These are phyloP conservation scores for Eira barbara DNA, from an alignment of 2,113 vertebrate genomes.

Conservation along the genomic window DNA sequence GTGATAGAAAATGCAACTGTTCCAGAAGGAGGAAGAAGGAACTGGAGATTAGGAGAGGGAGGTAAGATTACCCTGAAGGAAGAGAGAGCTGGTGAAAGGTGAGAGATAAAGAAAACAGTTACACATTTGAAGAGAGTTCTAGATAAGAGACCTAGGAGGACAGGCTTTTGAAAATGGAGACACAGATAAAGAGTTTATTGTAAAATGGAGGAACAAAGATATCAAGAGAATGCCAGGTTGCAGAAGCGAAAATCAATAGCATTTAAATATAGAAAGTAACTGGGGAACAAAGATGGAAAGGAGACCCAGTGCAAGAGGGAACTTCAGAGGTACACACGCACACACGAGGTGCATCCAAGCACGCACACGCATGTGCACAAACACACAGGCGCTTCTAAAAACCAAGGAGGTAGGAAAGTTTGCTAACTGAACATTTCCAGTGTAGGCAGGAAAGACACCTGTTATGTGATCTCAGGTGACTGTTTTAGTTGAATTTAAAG, in stretches of 20 bases:
- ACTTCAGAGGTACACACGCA: rapidly evolving
- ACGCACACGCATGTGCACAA: rapidly evolving
- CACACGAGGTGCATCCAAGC: rapidly evolving
- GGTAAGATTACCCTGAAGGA: background rate
- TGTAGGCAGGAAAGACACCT: conserved; percentile 25
- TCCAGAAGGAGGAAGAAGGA: conserved; percentile 19
- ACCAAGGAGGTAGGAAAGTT: background rate
- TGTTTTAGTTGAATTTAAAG: background rate
- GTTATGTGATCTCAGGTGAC: background rate
- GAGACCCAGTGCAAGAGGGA: background rate
- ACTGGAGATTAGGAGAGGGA: background rate
- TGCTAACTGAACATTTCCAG: background rate
- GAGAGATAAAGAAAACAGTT: conserved; percentile 68
- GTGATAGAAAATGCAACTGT: conserved; percentile 9
- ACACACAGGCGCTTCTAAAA: background rate
- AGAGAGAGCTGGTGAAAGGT: conserved; percentile 43
- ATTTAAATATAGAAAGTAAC: conserved; percentile 33
- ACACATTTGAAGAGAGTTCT: conserved; percentile 52
- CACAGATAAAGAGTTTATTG: conserved; percentile 47
- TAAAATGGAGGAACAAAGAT: conserved; percentile 42
- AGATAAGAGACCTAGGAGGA: conserved; percentile 59
- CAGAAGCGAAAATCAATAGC: background rate
- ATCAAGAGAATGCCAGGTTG: background rate
- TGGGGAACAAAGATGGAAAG: background rate
- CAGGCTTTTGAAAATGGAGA: conserved; percentile 54